These are phyloP conservation scores for Platygyra sinensis DNA, from an alignment of 64 coral and sea anemone genomes.

Conservation along the genomic window DNA sequence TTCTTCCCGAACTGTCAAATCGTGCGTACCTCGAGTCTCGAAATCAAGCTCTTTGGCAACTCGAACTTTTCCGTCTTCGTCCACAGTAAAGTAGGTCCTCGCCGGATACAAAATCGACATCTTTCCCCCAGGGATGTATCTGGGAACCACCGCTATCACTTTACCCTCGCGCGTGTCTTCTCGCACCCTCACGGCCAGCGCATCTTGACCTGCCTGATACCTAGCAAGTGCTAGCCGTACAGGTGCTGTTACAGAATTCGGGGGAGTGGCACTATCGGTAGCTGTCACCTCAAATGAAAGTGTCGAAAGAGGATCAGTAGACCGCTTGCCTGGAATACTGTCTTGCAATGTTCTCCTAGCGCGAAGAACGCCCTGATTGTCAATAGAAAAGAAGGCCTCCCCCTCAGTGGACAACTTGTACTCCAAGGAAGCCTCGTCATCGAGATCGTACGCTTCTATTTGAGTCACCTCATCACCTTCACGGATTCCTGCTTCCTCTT, in stretches of 20 bases:
- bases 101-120: slow-evolving; percentile 65
- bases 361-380: slow-evolving; percentile 58
- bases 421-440: slow-evolving; percentile 46
- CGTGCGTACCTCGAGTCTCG: slow-evolving; percentile 65
- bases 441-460: slow-evolving; percentile 74
- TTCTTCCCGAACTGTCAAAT: slow-evolving; percentile 64
- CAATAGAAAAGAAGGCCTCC: slow-evolving; percentile 70
- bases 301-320: slow-evolving; percentile 42
- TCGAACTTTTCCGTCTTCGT: slow-evolving; percentile 59
- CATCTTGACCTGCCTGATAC: slow-evolving; percentile 53
- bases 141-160: slow-evolving; percentile 52
- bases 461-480: slow-evolving; percentile 64
- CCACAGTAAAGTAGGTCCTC: slow-evolving; percentile 51
- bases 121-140: slow-evolving; percentile 68
- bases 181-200: slow-evolving; percentile 44
- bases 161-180: slow-evolving; percentile 65
- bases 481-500: slow-evolving; percentile 6
- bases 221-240: slow-evolving; percentile 70
- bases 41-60: slow-evolving; percentile 49
- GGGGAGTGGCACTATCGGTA: slow-evolving; percentile 50
- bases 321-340: slow-evolving; percentile 11
- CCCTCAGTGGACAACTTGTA: slow-evolving; percentile 72
- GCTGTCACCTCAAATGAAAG: slow-evolving; percentile 57
- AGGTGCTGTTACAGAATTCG: slow-evolving; percentile 33
- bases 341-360: slow-evolving; percentile 53